Percentiles rank a stretch among this genome's conserved stretches.
These are phyloP conservation scores for Trogon melanurus DNA, from an alignment of 2,113 vertebrate genomes.

Conservation along the genomic window DNA sequence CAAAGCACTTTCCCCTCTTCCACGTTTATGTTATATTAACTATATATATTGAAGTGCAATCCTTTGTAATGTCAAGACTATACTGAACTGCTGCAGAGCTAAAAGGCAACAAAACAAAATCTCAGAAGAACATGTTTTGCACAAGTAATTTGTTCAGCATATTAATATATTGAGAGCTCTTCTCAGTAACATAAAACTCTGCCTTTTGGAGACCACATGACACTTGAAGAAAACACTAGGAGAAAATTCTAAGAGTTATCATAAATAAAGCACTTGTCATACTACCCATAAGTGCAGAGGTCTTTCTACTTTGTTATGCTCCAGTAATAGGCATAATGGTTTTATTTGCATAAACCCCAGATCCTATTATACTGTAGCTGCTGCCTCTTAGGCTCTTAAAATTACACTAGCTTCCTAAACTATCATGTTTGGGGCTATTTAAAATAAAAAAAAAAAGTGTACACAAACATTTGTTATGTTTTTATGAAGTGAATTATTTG, in stretches of 20 bases:
- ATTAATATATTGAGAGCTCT: neutral
- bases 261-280: constrained; percentile 62
- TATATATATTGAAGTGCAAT: neutral
- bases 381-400: constrained; percentile 52
- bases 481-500: constrained; percentile 54
- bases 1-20: neutral
- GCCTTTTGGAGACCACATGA: neutral
- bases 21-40: neutral
- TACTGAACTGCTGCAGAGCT: neutral
- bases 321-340: constrained; percentile 56
- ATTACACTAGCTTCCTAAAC: constrained; percentile 31
- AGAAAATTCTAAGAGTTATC: constrained; percentile 30
- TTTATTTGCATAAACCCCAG: constrained; percentile 66
- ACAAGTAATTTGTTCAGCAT: constrained; percentile 3
- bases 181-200: constrained; percentile 3
- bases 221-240: constrained; percentile 1
- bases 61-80: neutral
- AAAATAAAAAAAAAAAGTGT: neutral
- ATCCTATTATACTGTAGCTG: constrained; percentile 61
- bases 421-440: neutral
- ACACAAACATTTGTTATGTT: constrained; percentile 47
- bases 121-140: neutral
- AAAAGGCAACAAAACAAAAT: constrained; percentile 16
- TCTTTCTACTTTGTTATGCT: constrained; percentile 56
- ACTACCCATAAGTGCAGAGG: constrained; percentile 52